phyloP scores from a whole-genome alignment of 2,888 invertebrate genomes.

The Plusia festucae region DNA sequence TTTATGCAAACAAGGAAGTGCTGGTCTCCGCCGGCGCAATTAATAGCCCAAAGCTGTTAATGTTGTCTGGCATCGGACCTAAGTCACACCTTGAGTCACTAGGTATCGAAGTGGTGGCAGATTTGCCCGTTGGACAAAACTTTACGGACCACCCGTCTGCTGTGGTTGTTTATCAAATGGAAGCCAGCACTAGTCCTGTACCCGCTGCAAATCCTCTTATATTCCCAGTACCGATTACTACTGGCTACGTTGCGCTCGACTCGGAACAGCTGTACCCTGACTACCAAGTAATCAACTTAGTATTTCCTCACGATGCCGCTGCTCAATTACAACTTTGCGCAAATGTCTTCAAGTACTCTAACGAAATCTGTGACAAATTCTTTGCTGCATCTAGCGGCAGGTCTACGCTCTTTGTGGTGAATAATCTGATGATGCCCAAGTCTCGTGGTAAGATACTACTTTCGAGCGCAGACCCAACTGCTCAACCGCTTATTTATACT shows the following conservation, averaged over 20 bases:
- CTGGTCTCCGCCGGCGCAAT: constrained; percentile 69
- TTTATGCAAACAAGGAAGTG: constrained; percentile 62
- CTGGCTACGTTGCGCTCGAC: constrained; percentile 48
- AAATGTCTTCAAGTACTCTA: constrained; percentile 54
- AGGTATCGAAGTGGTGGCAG: constrained; percentile 55
- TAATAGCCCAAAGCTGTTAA: constrained; percentile 64
- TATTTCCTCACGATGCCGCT: constrained; percentile 52
- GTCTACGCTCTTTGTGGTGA: constrained; percentile 26
- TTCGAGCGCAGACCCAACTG: constrained; percentile 33
- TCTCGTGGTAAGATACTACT: constrained; percentile 53
- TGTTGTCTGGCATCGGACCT: constrained; percentile 72
- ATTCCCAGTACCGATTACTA: constrained; percentile 53
- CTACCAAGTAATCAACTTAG: constrained; percentile 56
- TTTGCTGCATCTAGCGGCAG: constrained; percentile 34
- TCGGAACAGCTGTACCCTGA: constrained; percentile 54
- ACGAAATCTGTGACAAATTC: constrained; percentile 60
- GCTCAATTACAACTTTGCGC: constrained; percentile 58
- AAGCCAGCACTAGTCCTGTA: neutral
- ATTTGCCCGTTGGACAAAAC: constrained; percentile 51
- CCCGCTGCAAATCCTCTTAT: neutral
- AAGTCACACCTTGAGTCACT: constrained; percentile 51
- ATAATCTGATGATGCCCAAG: constrained; percentile 46
- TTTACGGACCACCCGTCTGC: constrained; percentile 44
- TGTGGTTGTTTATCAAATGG: constrained; percentile 17
- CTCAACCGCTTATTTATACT: constrained; percentile 42